phyloP scores from a whole-genome alignment of 1,140 invertebrate species.

The Drosophila suzukii region DNA sequence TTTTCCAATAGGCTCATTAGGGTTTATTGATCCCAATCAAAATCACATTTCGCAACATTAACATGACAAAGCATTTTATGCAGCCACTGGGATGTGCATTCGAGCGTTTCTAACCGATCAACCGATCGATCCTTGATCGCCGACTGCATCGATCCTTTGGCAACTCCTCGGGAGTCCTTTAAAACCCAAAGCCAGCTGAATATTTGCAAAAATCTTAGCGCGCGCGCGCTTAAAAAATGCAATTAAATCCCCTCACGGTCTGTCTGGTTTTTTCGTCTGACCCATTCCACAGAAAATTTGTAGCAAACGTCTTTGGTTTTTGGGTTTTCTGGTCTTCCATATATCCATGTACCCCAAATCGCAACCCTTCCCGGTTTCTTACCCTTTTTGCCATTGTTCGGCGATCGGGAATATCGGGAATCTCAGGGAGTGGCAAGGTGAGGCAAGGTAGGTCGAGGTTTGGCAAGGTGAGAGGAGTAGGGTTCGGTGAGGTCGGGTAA shows the following conservation, averaged over 20 bases:
- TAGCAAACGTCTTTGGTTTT: conserved; percentile 72
- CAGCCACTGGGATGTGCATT: conserved; percentile 44
- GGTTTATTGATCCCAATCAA: conserved; percentile 78
- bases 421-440: conserved; percentile 62
- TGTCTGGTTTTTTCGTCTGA: conserved; percentile 29
- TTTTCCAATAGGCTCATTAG: conserved; percentile 60
- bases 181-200: conserved; percentile 58
- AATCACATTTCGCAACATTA: conserved; percentile 76
- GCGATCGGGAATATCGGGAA: neutral
- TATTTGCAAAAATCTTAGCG: conserved; percentile 71
- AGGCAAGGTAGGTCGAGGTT: conserved; percentile 64
- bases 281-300: conserved; percentile 61
- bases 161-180: conserved; percentile 37
- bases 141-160: conserved; percentile 38
- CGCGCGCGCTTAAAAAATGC: conserved; percentile 81
- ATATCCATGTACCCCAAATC: conserved; percentile 17
- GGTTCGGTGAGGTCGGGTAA: conserved; percentile 62
- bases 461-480: conserved; percentile 68
- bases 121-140: conserved; percentile 42
- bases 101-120: conserved; percentile 62
- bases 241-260: conserved; percentile 70
- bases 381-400: conserved; percentile 43
- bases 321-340: conserved; percentile 25
- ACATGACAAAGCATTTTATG: conserved; percentile 64
- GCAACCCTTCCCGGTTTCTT: conserved; percentile 41